Evolutionary conservation across 2,888 invertebrate species (phyloP).

Genomic region (Drosophila histrio): DNA sequence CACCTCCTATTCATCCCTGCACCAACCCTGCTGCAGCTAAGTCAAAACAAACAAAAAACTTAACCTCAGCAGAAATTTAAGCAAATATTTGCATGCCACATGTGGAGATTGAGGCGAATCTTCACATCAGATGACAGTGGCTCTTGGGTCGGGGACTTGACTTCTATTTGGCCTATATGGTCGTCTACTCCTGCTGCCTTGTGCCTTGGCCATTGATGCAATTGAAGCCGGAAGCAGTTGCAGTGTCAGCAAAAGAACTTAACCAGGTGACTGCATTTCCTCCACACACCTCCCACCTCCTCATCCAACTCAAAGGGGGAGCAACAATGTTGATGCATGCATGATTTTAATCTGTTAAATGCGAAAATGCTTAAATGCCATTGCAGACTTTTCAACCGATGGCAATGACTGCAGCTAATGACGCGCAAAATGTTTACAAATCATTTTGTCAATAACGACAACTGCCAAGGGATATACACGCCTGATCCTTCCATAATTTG

Average conservation of each 20-base stretch:
- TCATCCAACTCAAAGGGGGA: neutral
- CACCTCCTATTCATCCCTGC: neutral
- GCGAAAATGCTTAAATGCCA: slow-evolving; percentile 47
- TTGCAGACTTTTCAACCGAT: slow-evolving; percentile 38
- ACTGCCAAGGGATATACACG: slow-evolving; percentile 54
- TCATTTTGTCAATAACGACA: slow-evolving; percentile 79
- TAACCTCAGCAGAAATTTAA: slow-evolving; percentile 84
- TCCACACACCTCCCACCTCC: neutral
- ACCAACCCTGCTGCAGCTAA: slow-evolving; percentile 22
- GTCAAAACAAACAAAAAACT: slow-evolving; percentile 78
- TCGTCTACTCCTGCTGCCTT: slow-evolving; percentile 5
- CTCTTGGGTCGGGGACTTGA: slow-evolving; percentile 35
- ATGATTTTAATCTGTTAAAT: slow-evolving; percentile 80
- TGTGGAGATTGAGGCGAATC: slow-evolving; percentile 64
- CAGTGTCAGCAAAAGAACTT: slow-evolving; percentile 74
- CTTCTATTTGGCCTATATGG: slow-evolving; percentile 45
- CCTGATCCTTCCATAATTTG: slow-evolving; percentile 74
- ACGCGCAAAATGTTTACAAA: slow-evolving; percentile 81
- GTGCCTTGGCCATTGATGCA: slow-evolving; percentile 58
- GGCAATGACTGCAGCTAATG: slow-evolving; percentile 68
- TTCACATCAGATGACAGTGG: slow-evolving; percentile 51
- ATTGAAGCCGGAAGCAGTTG: slow-evolving; percentile 75
- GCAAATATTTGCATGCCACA: slow-evolving; percentile 82
- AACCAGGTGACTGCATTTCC: slow-evolving; percentile 58
- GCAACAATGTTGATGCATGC: slow-evolving; percentile 50